Evolutionary conservation across 2,113 vertebrate species (phyloP).

Genomic region (Leiothrix lutea): DNA sequence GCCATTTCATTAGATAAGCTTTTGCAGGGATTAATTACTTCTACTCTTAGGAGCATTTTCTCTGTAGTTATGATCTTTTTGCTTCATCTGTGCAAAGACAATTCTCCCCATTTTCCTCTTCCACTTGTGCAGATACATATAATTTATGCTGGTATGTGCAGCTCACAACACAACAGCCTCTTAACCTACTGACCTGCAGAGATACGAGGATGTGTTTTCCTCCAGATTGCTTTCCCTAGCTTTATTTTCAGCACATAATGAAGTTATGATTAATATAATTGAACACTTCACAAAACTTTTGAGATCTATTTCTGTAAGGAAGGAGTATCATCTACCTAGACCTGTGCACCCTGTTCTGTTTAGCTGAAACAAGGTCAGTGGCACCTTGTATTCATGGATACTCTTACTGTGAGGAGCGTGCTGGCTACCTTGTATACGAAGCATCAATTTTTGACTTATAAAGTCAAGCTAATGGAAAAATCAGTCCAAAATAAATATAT

Average conservation of each 20-base stretch:
- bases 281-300: neutral
- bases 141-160: neutral
- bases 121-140: accelerated
- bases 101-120: neutral
- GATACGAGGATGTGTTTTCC: accelerated
- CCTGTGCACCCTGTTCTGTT: neutral
- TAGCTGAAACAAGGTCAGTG: neutral
- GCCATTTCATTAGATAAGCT: neutral
- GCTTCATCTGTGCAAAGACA: neutral
- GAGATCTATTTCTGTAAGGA: neutral
- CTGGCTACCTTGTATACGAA: neutral
- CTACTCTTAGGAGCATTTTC: neutral
- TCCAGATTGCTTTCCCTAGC: neutral
- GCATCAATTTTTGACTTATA: neutral
- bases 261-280: neutral
- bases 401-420: neutral
- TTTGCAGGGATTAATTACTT: neutral
- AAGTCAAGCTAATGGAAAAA: neutral
- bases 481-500: neutral
- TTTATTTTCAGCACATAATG: neutral
- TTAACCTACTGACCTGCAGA: neutral
- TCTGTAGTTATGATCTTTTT: neutral
- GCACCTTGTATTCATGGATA: neutral
- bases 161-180: neutral
- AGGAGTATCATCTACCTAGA: neutral